Conservation (phyloP, 2,797 vertebrate genomes). For the Psittacula derbiana region DNA sequence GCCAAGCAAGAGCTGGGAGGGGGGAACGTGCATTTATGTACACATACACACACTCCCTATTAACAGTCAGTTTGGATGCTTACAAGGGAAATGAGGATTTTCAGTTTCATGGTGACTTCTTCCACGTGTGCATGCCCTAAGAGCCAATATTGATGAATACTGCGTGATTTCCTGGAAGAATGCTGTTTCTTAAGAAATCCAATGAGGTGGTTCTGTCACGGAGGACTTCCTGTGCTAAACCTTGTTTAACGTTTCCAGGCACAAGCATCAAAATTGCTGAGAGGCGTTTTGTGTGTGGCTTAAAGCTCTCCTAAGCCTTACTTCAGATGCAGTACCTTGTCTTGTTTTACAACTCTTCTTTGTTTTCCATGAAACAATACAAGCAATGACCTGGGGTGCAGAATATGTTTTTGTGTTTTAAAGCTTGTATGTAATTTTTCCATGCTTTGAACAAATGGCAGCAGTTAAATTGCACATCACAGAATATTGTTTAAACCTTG, state of each 20-base stretch:
- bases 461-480: neutral
- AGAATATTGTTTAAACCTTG: neutral
- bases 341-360: neutral
- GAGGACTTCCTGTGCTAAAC: neutral
- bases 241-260: neutral
- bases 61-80: neutral
- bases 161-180: slow-evolving; percentile 18
- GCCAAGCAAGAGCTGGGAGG: neutral
- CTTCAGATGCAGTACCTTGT: neutral
- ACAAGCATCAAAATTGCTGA: neutral
- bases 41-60: neutral
- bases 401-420: neutral
- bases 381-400: neutral
- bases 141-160: neutral
- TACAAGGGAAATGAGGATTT: neutral
- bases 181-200: neutral
- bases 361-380: neutral
- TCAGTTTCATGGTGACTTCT: neutral
- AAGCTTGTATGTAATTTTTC: neutral
- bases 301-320: neutral
- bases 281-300: neutral
- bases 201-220: neutral
- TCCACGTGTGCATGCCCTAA: neutral
- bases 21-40: neutral
- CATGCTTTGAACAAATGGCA: neutral